Base-by-base conservation (phyloP, 2,888 invertebrate genomes). In the Acrocera orbiculus region DNA sequence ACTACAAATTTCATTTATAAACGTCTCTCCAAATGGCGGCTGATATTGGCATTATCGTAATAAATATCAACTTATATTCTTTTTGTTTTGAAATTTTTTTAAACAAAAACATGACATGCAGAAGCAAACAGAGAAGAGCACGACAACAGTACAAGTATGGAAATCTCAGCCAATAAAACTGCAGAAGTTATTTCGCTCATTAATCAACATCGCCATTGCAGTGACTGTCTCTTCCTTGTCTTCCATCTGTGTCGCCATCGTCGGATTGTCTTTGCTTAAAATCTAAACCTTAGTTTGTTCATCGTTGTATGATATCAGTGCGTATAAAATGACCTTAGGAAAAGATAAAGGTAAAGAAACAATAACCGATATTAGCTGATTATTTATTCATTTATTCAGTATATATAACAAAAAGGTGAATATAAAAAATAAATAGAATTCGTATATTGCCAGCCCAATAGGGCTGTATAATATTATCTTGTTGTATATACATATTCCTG, bases 111-210 rank as follows among this genome's bases (percentile, higher is more conserved):
- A n/a, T n/a, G n/a, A n/a, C n/a, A 20, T 13, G 22, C 16, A 20
- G 20, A 10, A 11, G 15, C 15, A 25, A 30, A 35, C 24, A 30
- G 26, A 30, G 19, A 23, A 15, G 23, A 32, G n/a, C 30, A 22
- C 15, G 32, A 35, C 38, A 39, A 39, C 36, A 36, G 38, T 39
- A 37, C 35, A 33, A 29, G 38, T 40, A 43, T 44, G 42, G 42
- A 44, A 44, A 44, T 45, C 43, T 42, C 44, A 43, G 32, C 46
- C 46, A 46, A 45, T 46, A 46, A 45, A 46, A 40, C 42, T 42
- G 42, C 42, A 46, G 46, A 45, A 42, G 42, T 46, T 45, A 44
- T 46, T 46, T 45, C 43, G 38, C 42, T 43, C 44, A 46, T 46
- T 45, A 43, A 46, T 46, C 46, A 46, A 44, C 41, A 44, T 42